Evolutionary conservation across 2,113 vertebrate genomes (phyloP).

Genomic region (Chaenogobius annularis): DNA sequence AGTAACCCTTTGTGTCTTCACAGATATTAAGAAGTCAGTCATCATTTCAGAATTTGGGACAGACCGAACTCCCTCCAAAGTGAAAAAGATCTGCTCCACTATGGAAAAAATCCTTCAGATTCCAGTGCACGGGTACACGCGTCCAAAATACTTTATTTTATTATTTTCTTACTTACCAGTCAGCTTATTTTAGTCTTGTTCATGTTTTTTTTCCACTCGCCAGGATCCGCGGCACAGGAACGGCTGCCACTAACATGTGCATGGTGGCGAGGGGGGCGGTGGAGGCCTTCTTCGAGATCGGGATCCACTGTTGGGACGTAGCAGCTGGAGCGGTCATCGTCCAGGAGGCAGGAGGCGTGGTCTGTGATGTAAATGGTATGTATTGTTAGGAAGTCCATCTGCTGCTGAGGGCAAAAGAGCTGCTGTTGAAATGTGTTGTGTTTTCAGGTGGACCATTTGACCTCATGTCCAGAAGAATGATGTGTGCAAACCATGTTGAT

Average conservation of each 20-base stretch:
- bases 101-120: constrained; percentile 88
- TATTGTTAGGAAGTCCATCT: background rate
- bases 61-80: constrained; percentile 77
- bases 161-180: constrained; percentile 6
- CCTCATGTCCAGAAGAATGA: constrained; percentile 90
- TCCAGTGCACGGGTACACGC: constrained; percentile 84
- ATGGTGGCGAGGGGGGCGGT: constrained; percentile 85
- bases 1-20: background rate
- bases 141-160: background rate
- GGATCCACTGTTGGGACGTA: constrained; percentile 94
- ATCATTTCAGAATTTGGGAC: constrained; percentile 87
- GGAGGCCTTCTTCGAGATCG: constrained; percentile 91
- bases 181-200: background rate
- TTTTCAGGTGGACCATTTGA: constrained; percentile 85
- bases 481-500: constrained; percentile 80
- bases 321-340: constrained; percentile 87
- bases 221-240: constrained; percentile 87
- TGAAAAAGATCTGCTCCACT: constrained; percentile 85
- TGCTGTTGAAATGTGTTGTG: background rate
- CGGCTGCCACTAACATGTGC: constrained; percentile 92
- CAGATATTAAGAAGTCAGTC: constrained; percentile 89
- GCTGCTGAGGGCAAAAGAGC: background rate
- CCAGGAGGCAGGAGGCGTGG: constrained; percentile 84
- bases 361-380: constrained; percentile 84
- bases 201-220: background rate